Conservation (phyloP, 2,113 vertebrate genomes). For the Anguilla japonica region DNA sequence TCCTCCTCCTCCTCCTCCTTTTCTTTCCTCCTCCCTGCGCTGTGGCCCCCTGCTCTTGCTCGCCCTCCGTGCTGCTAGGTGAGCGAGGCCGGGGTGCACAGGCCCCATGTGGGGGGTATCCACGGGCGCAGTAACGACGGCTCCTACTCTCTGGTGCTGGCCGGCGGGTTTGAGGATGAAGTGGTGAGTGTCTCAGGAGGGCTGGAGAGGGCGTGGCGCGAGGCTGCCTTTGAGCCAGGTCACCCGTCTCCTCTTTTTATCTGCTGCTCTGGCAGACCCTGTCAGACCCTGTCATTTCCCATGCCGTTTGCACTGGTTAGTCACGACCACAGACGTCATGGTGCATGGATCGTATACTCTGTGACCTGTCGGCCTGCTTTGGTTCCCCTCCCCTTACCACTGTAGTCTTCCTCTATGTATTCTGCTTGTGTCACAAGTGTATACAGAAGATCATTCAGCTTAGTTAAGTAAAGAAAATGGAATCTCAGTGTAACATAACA, state of each 20-base stretch:
- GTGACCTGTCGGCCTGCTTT: not conserved
- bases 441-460: not conserved
- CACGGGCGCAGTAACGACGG: conserved; percentile 97
- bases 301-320: conserved; percentile 20
- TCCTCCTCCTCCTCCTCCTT: not conserved
- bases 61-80: conserved; percentile 70
- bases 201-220: conserved; percentile 10
- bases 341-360: not conserved
- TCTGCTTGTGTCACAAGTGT: not conserved
- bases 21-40: not conserved
- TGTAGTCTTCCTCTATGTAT: conserved; percentile 2
- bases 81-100: conserved; percentile 96
- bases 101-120: conserved; percentile 96
- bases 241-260: not conserved
- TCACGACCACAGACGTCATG: conserved; percentile 1
- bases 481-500: not conserved
- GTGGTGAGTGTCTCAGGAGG: conserved; percentile 78
- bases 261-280: not conserved
- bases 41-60: not conserved
- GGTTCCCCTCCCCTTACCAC: conserved; percentile 1
- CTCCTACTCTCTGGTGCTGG: conserved; percentile 92
- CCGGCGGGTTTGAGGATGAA: conserved; percentile 98
- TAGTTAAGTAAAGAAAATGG: not conserved
- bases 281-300: conserved; percentile 10
- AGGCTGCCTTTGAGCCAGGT: not conserved